A percentile compares a stretch with the other conserved stretches of the same genome.
These are phyloP conservation scores for Selene dorsalis DNA, from an alignment of 2,797 vertebrate species.

Conservation along the genomic window DNA sequence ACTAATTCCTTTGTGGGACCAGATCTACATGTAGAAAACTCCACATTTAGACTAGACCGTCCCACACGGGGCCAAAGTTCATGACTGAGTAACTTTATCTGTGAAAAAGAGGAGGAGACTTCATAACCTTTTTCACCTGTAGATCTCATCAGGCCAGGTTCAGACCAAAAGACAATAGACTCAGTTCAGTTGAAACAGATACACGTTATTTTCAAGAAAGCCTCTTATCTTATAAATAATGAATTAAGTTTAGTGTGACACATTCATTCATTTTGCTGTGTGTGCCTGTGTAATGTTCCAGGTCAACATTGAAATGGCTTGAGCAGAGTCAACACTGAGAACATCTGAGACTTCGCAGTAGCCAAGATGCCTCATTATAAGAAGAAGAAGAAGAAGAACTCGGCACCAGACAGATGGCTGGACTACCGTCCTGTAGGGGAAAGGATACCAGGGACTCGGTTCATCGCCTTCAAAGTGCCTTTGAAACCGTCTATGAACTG, in stretches of 20 bases:
- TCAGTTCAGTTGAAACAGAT: neutral
- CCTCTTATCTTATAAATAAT: neutral
- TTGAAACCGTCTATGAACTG: conserved; percentile 31
- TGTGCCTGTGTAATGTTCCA: conserved; percentile 14
- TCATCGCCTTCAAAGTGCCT: conserved; percentile 50
- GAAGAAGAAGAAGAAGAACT: conserved; percentile 19
- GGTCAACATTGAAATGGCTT: neutral
- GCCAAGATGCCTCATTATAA: conserved; percentile 5
- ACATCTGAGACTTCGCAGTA: neutral
- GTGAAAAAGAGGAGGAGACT: no score
- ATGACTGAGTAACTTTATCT: no score
- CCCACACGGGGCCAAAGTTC: no score
- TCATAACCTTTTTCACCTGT: no score
- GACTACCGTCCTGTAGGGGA: conserved; percentile 37
- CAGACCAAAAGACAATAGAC: no score
- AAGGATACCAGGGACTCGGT: conserved; percentile 38
- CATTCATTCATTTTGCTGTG: neutral
- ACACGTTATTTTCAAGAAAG: neutral
- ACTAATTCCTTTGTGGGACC: no score
- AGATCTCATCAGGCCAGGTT: no score
- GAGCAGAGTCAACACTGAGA: neutral
- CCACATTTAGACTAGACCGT: no score
- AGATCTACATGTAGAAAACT: no score
- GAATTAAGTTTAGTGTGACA: neutral
- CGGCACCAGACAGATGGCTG: conserved; percentile 35